These are phyloP conservation scores for Hemiscyllium ocellatum DNA, from an alignment of 2,113 vertebrate genomes.

Conservation along the genomic window DNA sequence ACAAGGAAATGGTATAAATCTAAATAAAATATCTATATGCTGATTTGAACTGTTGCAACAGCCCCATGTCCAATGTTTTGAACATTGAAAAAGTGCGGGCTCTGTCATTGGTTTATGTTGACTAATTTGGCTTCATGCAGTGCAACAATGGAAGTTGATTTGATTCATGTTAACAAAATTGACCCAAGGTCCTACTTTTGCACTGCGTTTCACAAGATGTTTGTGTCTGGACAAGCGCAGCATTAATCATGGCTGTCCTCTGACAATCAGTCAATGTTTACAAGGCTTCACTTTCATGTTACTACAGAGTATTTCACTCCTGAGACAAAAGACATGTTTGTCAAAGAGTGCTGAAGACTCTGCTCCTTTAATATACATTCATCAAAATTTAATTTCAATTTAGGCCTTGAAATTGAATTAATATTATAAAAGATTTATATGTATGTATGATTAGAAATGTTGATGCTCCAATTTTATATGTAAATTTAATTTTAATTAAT, in stretches of 20 bases:
- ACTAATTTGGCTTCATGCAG: not conserved
- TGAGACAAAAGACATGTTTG: not conserved
- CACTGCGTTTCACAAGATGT: not conserved
- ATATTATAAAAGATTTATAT: constrained; percentile 10
- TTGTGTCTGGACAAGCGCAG: not conserved
- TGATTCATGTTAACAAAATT: not conserved
- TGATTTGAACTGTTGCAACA: not conserved
- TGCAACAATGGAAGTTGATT: too few species aligned
- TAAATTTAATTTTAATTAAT: constrained; percentile 28
- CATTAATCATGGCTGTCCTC: not conserved
- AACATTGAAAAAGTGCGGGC: not conserved
- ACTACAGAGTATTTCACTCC: not conserved
- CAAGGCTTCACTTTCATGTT: not conserved
- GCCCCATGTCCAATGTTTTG: not conserved
- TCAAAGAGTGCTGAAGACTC: not conserved
- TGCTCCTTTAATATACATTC: not conserved
- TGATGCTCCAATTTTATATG: constrained; percentile 23
- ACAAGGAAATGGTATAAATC: not conserved
- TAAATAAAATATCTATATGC: not conserved
- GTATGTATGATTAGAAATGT: not conserved
- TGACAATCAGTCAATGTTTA: not conserved
- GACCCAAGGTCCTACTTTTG: not conserved
- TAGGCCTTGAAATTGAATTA: not conserved
- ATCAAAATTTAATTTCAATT: constrained; percentile 20
- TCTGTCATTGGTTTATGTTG: not conserved